Evolutionary conservation across 1,140 invertebrate genomes (phyloP).

Genomic region (Metaphire vulgaris): DNA sequence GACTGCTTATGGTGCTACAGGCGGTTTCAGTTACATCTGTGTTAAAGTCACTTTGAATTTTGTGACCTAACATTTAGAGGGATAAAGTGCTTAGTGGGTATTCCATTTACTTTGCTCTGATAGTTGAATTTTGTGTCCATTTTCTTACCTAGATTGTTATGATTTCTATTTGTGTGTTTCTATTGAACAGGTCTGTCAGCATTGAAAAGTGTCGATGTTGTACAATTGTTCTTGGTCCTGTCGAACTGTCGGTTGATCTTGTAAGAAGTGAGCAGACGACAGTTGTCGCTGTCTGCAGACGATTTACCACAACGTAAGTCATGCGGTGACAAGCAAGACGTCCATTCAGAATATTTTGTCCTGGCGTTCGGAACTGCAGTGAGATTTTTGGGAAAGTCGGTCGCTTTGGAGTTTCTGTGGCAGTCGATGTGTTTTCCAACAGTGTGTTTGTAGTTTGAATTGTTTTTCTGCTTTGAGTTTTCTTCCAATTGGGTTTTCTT

Average conservation of each 20-base stretch:
- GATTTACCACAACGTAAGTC: constrained; percentile 45
- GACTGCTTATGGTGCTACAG: no score
- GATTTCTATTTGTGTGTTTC: constrained; percentile 9
- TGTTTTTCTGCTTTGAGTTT: neutral
- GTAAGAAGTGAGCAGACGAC: constrained; percentile 49
- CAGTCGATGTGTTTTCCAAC: neutral
- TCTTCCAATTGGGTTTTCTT: no score
- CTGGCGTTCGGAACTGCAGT: neutral
- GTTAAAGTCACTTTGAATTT: no score
- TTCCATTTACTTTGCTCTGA: no score
- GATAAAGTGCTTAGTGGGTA: no score
- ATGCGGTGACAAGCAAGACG: neutral
- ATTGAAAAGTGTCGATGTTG: constrained; percentile 51
- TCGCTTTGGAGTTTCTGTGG: neutral
- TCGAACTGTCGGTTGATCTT: constrained; percentile 46
- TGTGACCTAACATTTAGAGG: no score
- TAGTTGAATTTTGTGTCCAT: no score
- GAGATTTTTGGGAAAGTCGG: neutral
- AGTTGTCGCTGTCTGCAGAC: constrained; percentile 42
- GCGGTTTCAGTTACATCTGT: no score
- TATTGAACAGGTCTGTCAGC: constrained; percentile 44
- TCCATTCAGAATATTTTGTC: neutral
- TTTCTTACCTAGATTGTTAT: no score
- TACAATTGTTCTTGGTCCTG: constrained; percentile 49
- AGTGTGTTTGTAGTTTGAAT: neutral